These are phyloP conservation scores for Climacteris rufus DNA, from an alignment of 2,113 vertebrate species.

Conservation along the genomic window DNA sequence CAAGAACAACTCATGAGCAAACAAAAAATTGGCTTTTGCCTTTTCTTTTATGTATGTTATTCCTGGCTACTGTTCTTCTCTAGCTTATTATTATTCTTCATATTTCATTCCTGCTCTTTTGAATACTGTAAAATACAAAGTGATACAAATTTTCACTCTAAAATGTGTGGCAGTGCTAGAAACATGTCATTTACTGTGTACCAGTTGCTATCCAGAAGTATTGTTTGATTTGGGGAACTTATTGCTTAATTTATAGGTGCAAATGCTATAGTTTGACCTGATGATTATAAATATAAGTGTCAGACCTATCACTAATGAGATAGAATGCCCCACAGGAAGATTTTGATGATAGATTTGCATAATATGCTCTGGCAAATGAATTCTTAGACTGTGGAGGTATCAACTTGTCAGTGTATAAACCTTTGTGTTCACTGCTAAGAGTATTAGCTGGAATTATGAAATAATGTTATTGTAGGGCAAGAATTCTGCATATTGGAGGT, in stretches of 20 bases:
- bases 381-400: constrained; percentile 56
- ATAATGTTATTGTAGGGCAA: not conserved
- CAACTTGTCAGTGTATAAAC: constrained; percentile 58
- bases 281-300: not conserved
- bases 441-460: constrained; percentile 28
- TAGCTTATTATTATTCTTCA: not conserved
- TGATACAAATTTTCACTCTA: not conserved
- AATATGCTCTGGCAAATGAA: constrained; percentile 43
- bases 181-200: not conserved
- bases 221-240: not conserved
- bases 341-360: constrained; percentile 48
- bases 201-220: not conserved
- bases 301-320: constrained; percentile 29
- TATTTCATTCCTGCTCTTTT: not conserved
- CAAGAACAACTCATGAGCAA: not conserved
- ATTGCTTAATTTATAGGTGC: not conserved
- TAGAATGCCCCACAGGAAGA: constrained; percentile 31
- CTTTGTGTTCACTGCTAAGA: not conserved
- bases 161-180: not conserved
- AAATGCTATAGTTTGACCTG: not conserved
- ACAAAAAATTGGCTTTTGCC: not conserved
- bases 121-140: not conserved
- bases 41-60: not conserved
- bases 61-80: not conserved
- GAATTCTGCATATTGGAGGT: not conserved